phyloP scores from a whole-genome alignment of 35 echinoderm and acorn worm species.

The Hemicentrotus pulcherrimus region DNA sequence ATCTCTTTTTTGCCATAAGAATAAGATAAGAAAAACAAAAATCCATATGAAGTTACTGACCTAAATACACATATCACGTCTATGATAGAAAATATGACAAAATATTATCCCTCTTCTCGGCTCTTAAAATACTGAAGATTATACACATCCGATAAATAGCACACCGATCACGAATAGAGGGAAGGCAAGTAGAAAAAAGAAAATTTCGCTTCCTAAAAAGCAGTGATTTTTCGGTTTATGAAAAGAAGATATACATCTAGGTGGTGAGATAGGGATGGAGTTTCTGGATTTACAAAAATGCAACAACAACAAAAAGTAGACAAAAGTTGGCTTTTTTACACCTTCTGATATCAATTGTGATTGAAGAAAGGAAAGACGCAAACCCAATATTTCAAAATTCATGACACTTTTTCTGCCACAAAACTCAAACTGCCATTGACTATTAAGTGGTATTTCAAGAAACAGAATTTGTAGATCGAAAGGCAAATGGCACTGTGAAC shows the following conservation, averaged over 20 bases:
- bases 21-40: conserved; percentile 23
- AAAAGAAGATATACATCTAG: not conserved
- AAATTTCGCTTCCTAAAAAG: not conserved
- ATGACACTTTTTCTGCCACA: not conserved
- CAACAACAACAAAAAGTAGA: not conserved
- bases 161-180: not conserved
- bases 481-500: not conserved
- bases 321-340: not conserved
- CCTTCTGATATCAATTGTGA: not conserved
- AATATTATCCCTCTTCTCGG: conserved; percentile 33
- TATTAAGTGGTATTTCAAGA: not conserved
- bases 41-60: conserved; percentile 46
- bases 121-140: conserved; percentile 45
- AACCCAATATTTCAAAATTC: too few species aligned
- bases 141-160: conserved; percentile 48
- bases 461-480: not conserved
- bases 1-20: conserved; percentile 18
- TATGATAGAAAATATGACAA: conserved; percentile 54
- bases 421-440: not conserved
- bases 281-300: not conserved
- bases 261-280: not conserved
- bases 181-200: not conserved
- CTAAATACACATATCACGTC: conserved; percentile 54
- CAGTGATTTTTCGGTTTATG: not conserved
- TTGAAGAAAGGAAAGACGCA: too few species aligned